Base-by-base conservation (phyloP, 2,113 vertebrate genomes). In the Labrus mixtus region DNA sequence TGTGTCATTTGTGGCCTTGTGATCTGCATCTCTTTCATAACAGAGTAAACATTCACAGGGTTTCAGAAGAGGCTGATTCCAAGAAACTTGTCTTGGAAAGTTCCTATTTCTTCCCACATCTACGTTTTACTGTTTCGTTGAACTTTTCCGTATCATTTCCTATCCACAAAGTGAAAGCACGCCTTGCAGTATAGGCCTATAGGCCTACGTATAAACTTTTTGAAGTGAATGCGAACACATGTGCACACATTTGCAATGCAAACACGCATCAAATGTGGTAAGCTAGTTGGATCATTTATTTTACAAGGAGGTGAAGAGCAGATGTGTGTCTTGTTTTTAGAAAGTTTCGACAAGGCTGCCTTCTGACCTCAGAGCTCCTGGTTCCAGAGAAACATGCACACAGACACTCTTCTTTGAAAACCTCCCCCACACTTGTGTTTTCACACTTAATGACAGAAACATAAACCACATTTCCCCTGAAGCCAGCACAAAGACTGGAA, bases 401-500 rank as follows among this genome's bases (percentile, higher is more conserved):
- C 63, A 69, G 50, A 71, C 70, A 23, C 70, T 75, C 8, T 92
- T 91, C 87, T 89, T 41, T 89, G 90, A 90, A 93, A 82, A 82
- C 89, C 92, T 90, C 90, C 90, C 85, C 76, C 90, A 74, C 87
- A 79, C 81, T 83, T 73, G n/a, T 83, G 88, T 89, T 90, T 90
- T 90, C 84, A 84, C 87, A 87, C 90, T 85, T 91, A 91, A 91
- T 93, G 85, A 84, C 79, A 87, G 78, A 81, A 81, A 69, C 74
- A 39, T 19, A 25, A 79, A 75, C 78, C 79, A 51, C 79, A 67
- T 82, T 89, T 93, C 81, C 82, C 76, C 76, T 60, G 62, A 85
- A 90, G 69, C 77, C 78, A 46, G 63, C 16, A 8, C 71, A 70
- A 56, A 78, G 76, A 85, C 84, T 67, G 81, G 79, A 85, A 86